Percentiles rank a stretch among this genome's conserved stretches.
Evolutionary conservation across 2,797 vertebrate species (phyloP).

Genomic region (Chelonia mydas): DNA sequence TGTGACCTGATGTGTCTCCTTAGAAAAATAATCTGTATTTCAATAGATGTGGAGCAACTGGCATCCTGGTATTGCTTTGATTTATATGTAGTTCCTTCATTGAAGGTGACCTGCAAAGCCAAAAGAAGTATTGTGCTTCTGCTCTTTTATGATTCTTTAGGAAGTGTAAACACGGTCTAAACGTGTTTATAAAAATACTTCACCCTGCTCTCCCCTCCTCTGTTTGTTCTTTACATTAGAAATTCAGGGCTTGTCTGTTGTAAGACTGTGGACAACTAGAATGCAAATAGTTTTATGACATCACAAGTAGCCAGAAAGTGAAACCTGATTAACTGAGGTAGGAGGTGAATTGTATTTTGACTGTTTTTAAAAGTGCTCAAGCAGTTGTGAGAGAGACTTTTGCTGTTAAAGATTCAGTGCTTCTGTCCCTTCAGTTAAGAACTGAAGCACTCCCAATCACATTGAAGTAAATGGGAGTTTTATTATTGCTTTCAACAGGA

Average conservation of each 20-base stretch:
- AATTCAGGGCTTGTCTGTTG: background rate
- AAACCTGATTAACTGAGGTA: background rate
- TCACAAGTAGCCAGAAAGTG: background rate
- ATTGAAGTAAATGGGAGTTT: background rate
- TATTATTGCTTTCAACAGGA: background rate
- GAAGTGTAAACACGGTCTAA: background rate
- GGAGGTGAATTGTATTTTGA: background rate
- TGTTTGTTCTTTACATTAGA: background rate
- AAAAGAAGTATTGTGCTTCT: background rate
- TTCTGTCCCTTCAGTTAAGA: background rate
- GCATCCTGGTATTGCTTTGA: background rate
- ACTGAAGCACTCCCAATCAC: background rate
- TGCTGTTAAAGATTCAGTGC: background rate
- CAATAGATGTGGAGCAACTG: background rate
- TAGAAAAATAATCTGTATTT: background rate
- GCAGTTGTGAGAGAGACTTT: background rate
- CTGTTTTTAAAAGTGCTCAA: background rate
- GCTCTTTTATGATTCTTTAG: background rate
- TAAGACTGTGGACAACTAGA: background rate
- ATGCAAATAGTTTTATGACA: background rate
- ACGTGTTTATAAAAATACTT: background rate
- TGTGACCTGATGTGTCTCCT: background rate
- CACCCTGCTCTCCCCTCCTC: too few relatives aligned
- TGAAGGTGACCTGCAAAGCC: background rate
- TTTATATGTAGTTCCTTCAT: background rate